Percentiles rank a stretch among this genome's conserved stretches.
Evolutionary conservation across 1,140 invertebrate species (phyloP).

Genomic region (Melitaea cinxia): DNA sequence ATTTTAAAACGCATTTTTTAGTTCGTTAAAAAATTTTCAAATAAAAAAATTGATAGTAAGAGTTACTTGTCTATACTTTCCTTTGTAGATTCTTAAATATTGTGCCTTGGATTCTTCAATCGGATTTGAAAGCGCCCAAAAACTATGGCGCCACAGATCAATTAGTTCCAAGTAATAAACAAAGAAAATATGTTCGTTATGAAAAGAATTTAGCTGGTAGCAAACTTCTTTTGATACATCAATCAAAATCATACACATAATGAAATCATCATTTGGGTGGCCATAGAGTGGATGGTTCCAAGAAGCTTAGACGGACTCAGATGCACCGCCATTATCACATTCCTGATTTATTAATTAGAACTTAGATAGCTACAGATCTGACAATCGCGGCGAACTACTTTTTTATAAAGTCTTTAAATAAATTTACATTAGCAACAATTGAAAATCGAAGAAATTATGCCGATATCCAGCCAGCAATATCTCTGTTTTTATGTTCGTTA

Average conservation of each 20-base stretch:
- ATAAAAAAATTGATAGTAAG: no score
- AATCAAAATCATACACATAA: slow-evolving; percentile 82
- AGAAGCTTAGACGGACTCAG: slow-evolving; percentile 56
- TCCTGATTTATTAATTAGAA: slow-evolving; percentile 80
- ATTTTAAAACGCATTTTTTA: no score
- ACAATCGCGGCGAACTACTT: slow-evolving; percentile 31
- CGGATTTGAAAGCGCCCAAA: slow-evolving; percentile 55
- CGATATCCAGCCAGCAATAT: not conserved
- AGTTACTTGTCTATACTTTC: slow-evolving; percentile 5
- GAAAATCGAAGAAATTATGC: not conserved
- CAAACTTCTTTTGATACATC: slow-evolving; percentile 77
- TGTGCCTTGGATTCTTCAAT: slow-evolving; percentile 47
- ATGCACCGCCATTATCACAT: slow-evolving; percentile 74
- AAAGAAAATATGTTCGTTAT: slow-evolving; percentile 72
- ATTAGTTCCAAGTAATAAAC: slow-evolving; percentile 80
- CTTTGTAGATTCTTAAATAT: slow-evolving; percentile 25
- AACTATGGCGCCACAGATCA: slow-evolving; percentile 77
- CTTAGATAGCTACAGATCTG: slow-evolving; percentile 50
- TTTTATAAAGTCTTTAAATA: slow-evolving; percentile 29
- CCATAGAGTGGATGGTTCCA: slow-evolving; percentile 72
- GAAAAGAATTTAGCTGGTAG: slow-evolving; percentile 68
- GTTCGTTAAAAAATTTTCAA: no score
- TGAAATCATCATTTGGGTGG: slow-evolving; percentile 82
- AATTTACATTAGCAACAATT: slow-evolving; percentile 24
- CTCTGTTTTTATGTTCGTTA: not conserved